Percentiles rank a stretch among this genome's conserved stretches.
These are phyloP conservation scores for Xanthorhoe spadicearia DNA, from an alignment of 2,888 invertebrate species.

Conservation along the genomic window DNA sequence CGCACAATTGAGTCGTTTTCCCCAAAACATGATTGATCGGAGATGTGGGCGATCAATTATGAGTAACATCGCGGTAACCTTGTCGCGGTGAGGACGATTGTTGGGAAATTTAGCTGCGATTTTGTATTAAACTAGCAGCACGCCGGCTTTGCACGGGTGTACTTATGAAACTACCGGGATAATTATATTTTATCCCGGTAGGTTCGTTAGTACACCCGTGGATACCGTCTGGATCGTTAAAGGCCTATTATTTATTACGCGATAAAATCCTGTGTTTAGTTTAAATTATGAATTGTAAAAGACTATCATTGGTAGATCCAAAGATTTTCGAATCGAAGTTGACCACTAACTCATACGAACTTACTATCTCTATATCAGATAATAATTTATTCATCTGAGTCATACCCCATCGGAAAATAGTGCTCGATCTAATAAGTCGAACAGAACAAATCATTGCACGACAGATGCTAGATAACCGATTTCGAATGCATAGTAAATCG, in stretches of 20 bases:
- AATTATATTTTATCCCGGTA: too few relatives aligned
- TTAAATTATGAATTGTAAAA: too few relatives aligned
- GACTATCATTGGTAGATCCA: too few relatives aligned
- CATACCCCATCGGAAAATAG: slow-evolving; percentile 37
- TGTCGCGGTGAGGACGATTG: background rate
- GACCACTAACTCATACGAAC: background rate
- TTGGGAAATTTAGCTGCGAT: background rate
- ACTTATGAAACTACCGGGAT: too few relatives aligned
- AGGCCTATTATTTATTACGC: too few relatives aligned
- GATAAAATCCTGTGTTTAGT: too few relatives aligned
- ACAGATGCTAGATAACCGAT: slow-evolving; percentile 71
- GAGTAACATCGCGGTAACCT: background rate
- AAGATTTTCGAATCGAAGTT: too few relatives aligned
- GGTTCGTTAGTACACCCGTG: too few relatives aligned
- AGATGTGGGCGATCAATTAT: slow-evolving; percentile 24
- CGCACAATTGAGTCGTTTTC: slow-evolving; percentile 48
- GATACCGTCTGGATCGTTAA: too few relatives aligned
- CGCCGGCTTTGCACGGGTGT: too few relatives aligned
- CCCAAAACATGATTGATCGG: slow-evolving; percentile 57
- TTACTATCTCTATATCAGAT: slow-evolving; percentile 25
- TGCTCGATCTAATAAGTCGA: slow-evolving; percentile 57
- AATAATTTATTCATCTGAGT: slow-evolving; percentile 34
- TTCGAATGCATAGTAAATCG: slow-evolving; percentile 69
- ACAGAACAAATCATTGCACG: slow-evolving; percentile 66
- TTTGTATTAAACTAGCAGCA: background rate